Percentiles rank a stretch among this genome's conserved stretches.
Conservation (phyloP, 2,113 vertebrate species). For the Lampris incognitus region DNA sequence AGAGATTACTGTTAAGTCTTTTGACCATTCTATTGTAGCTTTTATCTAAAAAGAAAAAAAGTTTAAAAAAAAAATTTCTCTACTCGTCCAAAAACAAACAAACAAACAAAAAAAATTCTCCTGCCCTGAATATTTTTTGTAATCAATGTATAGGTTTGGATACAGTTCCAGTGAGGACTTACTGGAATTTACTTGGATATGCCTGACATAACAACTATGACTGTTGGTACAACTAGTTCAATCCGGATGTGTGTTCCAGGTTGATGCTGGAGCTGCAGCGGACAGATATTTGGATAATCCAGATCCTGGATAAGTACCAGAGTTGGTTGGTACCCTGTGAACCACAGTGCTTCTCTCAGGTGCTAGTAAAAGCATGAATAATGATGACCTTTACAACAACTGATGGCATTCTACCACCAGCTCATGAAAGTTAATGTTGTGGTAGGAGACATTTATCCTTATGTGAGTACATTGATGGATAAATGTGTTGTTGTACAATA, state of each 20-base stretch:
- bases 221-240: conserved; percentile 45
- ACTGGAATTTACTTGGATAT: conserved; percentile 47
- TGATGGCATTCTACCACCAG: too few species aligned
- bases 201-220: conserved; percentile 35
- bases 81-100: conserved; percentile 62
- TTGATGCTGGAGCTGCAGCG: conserved; percentile 32
- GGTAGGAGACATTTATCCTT: too few species aligned
- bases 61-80: conserved; percentile 67
- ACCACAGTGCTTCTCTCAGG: too few species aligned
- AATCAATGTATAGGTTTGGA: conserved; percentile 68
- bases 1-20: conserved; percentile 76
- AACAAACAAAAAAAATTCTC: conserved; percentile 27
- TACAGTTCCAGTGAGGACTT: conserved; percentile 61
- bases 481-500: too few species aligned
- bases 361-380: too few species aligned
- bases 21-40: conserved; percentile 82
- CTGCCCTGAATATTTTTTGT: conserved; percentile 62
- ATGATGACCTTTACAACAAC: too few species aligned
- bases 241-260: conserved; percentile 26
- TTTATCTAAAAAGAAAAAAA: conserved; percentile 79
- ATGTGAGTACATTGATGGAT: too few species aligned
- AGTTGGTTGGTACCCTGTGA: not conserved
- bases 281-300: not conserved
- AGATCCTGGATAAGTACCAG: not conserved
- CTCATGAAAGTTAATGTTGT: not conserved